Evolutionary conservation across 2,888 invertebrate species (phyloP).

Genomic region (Acronicta leporina): DNA sequence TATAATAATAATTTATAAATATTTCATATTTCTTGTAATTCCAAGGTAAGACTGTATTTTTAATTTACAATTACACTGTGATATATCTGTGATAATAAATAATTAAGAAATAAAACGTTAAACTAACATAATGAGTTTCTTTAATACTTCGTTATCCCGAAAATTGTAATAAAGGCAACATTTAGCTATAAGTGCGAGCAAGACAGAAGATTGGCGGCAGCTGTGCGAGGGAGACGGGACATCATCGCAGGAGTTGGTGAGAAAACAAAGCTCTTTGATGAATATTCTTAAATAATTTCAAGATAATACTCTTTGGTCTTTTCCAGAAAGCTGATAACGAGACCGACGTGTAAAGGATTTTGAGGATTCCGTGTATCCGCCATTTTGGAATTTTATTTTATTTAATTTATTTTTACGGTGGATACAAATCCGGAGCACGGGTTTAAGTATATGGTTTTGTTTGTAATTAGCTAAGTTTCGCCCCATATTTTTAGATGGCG

Average conservation of each 20-base stretch:
- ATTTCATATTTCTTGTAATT: neutral
- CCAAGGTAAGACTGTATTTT: constrained; percentile 13
- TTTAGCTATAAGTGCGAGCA: constrained; percentile 60
- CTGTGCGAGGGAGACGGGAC: constrained; percentile 45
- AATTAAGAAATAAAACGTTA: constrained; percentile 43
- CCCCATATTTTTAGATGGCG: constrained; percentile 63
- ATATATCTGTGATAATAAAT: constrained; percentile 58
- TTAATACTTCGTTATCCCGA: constrained; percentile 52
- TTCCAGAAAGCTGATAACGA: constrained; percentile 69
- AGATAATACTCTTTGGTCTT: constrained; percentile 84
- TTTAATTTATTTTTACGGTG: constrained; percentile 38
- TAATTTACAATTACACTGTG: constrained; percentile 46
- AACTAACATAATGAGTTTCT: constrained; percentile 52
- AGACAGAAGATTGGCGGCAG: constrained; percentile 32
- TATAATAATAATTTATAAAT: neutral
- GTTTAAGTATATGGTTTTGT: constrained; percentile 75
- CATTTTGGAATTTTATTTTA: constrained; percentile 35
- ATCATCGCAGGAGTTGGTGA: constrained; percentile 63
- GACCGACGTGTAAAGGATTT: constrained; percentile 51
- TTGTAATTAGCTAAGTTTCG: constrained; percentile 62
- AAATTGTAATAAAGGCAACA: constrained; percentile 33
- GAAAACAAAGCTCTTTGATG: constrained; percentile 53
- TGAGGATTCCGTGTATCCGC: constrained; percentile 48
- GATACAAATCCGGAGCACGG: constrained; percentile 64
- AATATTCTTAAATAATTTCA: constrained; percentile 58